These are phyloP conservation scores for Malurus cyaneus DNA, from an alignment of 2,113 vertebrate genomes.

Conservation along the genomic window DNA sequence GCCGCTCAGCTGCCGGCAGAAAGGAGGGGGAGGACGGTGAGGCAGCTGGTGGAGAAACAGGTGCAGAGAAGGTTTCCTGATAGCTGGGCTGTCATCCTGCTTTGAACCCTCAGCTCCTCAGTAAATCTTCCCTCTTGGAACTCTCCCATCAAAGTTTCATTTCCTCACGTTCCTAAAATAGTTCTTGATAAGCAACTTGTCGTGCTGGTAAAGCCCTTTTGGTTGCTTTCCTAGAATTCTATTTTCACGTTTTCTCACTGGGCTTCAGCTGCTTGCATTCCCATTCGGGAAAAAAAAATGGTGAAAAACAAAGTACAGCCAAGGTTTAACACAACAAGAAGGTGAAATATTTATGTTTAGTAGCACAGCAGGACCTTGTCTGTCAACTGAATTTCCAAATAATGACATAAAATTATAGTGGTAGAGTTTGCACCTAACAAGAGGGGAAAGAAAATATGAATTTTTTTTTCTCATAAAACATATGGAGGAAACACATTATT, in stretches of 20 bases:
- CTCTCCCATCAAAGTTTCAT: conserved; percentile 41
- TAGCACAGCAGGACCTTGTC: conserved; percentile 32
- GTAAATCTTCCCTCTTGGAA: conserved; percentile 62
- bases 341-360: background rate
- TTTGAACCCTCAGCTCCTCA: conserved; percentile 50
- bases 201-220: conserved; percentile 25
- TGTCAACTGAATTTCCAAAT: background rate
- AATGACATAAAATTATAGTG: background rate
- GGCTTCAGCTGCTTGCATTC: conserved; percentile 55
- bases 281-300: background rate
- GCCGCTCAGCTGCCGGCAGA: conserved; percentile 32
- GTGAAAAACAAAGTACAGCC: background rate
- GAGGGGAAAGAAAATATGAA: background rate
- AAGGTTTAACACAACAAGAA: background rate
- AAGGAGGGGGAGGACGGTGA: background rate
- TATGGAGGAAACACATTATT: background rate
- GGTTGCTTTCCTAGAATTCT: conserved; percentile 57
- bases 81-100: conserved; percentile 12
- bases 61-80: conserved; percentile 51
- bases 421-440: background rate
- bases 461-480: background rate
- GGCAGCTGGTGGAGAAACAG: conserved; percentile 62
- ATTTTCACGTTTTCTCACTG: conserved; percentile 39
- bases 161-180: conserved; percentile 56
- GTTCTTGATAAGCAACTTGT: conserved; percentile 36